A percentile compares a stretch with the other conserved stretches of the same genome.
Evolutionary conservation across 1,140 invertebrate genomes (phyloP).

Genomic region (Seison nebaliae): DNA sequence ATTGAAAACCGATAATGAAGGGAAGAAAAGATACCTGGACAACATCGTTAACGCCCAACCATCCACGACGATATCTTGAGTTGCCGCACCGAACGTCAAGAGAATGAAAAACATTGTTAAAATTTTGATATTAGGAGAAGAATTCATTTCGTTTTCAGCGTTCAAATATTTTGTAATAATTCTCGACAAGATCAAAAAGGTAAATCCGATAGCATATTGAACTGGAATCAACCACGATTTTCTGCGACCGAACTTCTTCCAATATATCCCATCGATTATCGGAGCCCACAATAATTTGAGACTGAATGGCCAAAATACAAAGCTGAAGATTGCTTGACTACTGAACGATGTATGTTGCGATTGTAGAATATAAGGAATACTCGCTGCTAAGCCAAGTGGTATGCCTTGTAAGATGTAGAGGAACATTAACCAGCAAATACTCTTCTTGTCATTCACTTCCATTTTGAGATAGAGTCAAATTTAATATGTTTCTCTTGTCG

Average conservation of each 20-base stretch:
- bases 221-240: conserved; percentile 89
- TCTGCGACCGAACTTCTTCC: conserved; percentile 50
- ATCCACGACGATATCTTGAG: conserved; percentile 97
- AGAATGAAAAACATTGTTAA: conserved; percentile 53
- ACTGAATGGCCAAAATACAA: conserved; percentile 80
- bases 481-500: no score
- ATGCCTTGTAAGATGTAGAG: conserved; percentile 72
- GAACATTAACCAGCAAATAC: conserved; percentile 40
- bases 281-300: conserved; percentile 95
- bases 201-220: conserved; percentile 39
- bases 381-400: conserved; percentile 63
- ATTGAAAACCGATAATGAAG: conserved; percentile 7
- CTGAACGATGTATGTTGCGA: conserved; percentile 1
- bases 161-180: conserved; percentile 6
- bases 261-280: conserved; percentile 70
- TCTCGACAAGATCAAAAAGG: conserved; percentile 25
- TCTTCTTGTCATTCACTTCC: conserved; percentile 7
- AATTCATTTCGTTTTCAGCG: not conserved
- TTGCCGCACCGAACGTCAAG: conserved; percentile 65
- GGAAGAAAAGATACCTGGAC: conserved; percentile 21
- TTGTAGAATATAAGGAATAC: conserved; percentile 64
- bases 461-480: no score
- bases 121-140: conserved; percentile 24
- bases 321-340: conserved; percentile 72
- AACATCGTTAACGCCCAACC: conserved; percentile 98